Percentiles rank a stretch among this genome's conserved stretches.
phyloP scores from a whole-genome alignment of 2,797 vertebrate genomes.

The Meda fulgida region DNA sequence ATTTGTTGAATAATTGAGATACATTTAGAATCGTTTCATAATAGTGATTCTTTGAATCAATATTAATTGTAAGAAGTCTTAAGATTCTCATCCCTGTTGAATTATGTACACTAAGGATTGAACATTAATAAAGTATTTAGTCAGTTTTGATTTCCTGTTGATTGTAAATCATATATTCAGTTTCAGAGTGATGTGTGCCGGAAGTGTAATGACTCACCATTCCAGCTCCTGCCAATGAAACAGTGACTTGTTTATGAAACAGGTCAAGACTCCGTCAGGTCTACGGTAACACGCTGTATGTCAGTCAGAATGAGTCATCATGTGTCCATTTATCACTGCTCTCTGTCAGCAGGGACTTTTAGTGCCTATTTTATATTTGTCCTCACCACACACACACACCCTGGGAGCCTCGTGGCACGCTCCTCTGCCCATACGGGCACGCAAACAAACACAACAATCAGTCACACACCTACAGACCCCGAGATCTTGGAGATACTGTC shows the following conservation, averaged over 20 bases:
- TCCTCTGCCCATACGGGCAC: conserved; percentile 18
- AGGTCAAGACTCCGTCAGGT: conserved; percentile 35
- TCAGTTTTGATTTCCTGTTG: conserved; percentile 11
- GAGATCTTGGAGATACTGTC: conserved; percentile 60
- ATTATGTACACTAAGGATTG: background rate
- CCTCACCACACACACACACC: conserved; percentile 18
- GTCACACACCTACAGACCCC: conserved; percentile 40
- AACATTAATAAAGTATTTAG: background rate
- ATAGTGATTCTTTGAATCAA: background rate
- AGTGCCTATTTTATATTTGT: conserved; percentile 35
- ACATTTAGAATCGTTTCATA: background rate
- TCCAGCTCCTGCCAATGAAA: conserved; percentile 33
- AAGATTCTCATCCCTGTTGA: background rate
- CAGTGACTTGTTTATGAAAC: conserved; percentile 30
- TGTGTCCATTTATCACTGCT: conserved; percentile 32
- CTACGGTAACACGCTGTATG: conserved; percentile 17
- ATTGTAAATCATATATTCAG: conserved; percentile 6
- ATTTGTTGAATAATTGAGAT: background rate
- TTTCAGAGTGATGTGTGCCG: conserved; percentile 5
- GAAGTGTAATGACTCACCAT: conserved; percentile 31
- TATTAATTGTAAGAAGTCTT: background rate
- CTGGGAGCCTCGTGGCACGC: conserved; percentile 9
- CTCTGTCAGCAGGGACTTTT: conserved; percentile 36
- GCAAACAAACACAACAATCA: conserved; percentile 50
- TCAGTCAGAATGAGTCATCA: conserved; percentile 27